A percentile compares a stretch with the other conserved stretches of the same genome.
Evolutionary conservation across 1,140 invertebrate genomes (phyloP).

Genomic region (Micrasema minimum): DNA sequence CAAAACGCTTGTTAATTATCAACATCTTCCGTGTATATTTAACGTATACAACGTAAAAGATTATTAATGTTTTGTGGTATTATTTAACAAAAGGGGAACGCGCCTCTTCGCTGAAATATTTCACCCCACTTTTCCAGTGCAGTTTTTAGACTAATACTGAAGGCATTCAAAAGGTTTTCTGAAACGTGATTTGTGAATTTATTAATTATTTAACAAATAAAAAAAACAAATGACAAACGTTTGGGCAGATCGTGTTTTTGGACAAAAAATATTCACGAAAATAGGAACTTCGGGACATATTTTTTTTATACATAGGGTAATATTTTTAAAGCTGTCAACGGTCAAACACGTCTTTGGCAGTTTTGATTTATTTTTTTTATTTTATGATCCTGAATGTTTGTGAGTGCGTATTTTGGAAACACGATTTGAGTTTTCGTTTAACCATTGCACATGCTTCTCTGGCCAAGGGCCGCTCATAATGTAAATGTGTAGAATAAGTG

Average conservation of each 20-base stretch:
- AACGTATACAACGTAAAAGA: slow-evolving; percentile 1
- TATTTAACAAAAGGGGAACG: slow-evolving; percentile 12
- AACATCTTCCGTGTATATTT: slow-evolving; percentile 10
- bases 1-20: neutral
- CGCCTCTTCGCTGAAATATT: slow-evolving; percentile 9
- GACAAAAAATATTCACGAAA: slow-evolving; percentile 41
- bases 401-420: slow-evolving; percentile 51
- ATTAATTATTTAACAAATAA: slow-evolving; percentile 39
- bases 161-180: slow-evolving; percentile 31
- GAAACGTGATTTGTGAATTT: slow-evolving; percentile 29
- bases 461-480: slow-evolving; percentile 35
- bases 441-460: slow-evolving; percentile 49
- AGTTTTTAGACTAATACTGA: slow-evolving; percentile 3
- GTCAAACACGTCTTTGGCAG: neutral
- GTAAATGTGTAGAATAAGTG: slow-evolving; percentile 36
- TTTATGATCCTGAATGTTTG: slow-evolving; percentile 29
- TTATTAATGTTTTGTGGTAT: neutral
- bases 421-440: slow-evolving; percentile 43
- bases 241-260: slow-evolving; percentile 41
- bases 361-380: slow-evolving; percentile 25
- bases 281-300: neutral
- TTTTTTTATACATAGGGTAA: slow-evolving; percentile 34
- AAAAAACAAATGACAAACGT: slow-evolving; percentile 41
- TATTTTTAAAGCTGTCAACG: neutral
- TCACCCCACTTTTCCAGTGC: neutral